phyloP scores from a whole-genome alignment of 2,888 invertebrate species.

The Mechanitis messenoides region DNA sequence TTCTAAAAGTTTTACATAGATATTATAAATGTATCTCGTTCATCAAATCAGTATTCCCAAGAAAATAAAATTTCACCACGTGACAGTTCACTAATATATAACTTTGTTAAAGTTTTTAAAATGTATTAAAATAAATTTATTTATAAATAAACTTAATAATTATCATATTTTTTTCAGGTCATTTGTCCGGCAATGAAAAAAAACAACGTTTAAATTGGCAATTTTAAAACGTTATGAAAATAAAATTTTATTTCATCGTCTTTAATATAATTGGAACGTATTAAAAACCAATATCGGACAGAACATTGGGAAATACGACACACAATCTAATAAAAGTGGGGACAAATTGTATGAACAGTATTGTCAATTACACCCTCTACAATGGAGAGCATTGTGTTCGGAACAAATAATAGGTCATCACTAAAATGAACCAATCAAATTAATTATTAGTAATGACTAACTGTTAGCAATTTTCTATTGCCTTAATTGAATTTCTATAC shows the following conservation, averaged over 20 bases:
- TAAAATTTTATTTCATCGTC: slow-evolving; percentile 4
- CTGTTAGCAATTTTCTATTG: background rate
- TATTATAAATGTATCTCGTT: too few relatives aligned
- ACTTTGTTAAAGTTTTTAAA: too few relatives aligned
- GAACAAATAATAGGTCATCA: background rate
- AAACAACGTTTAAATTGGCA: too few relatives aligned
- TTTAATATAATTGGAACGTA: slow-evolving; percentile 3
- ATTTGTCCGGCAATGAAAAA: too few relatives aligned
- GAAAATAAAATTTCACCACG: too few relatives aligned
- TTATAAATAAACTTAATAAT: too few relatives aligned
- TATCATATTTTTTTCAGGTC: too few relatives aligned
- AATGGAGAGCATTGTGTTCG: background rate
- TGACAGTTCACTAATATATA: too few relatives aligned
- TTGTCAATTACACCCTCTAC: slow-evolving; percentile 10
- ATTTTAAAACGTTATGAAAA: background rate
- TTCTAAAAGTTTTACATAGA: too few relatives aligned
- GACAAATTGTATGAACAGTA: slow-evolving; percentile 14
- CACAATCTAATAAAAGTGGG: slow-evolving; percentile 12
- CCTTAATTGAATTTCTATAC: background rate
- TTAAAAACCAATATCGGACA: slow-evolving; percentile 15
- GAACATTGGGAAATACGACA: slow-evolving; percentile 14
- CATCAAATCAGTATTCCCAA: too few relatives aligned
- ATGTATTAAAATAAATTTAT: too few relatives aligned
- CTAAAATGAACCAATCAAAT: background rate
- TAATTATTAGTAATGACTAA: background rate